Conservation (phyloP, 2,797 vertebrate genomes). For the Notolepis coatsorum region DNA sequence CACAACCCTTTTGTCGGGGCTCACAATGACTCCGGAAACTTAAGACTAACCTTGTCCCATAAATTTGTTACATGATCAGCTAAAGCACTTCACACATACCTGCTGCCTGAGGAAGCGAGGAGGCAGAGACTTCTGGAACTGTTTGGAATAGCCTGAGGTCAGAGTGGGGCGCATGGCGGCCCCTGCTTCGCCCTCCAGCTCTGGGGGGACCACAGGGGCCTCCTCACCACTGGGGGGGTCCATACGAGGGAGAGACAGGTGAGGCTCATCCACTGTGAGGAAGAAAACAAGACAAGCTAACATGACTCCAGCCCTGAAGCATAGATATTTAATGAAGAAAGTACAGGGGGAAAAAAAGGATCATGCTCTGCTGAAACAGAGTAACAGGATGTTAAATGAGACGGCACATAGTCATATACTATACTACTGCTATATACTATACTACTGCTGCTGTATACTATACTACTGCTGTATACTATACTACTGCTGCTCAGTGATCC, state of each 20-base stretch:
- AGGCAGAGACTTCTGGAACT: constrained; percentile 97
- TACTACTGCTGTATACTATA: no score
- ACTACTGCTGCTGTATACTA: no score
- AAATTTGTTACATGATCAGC: not conserved
- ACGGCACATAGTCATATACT: no score
- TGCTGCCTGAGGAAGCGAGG: constrained; percentile 98
- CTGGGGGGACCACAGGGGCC: constrained; percentile 72
- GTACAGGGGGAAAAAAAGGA: no score
- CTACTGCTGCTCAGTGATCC: not conserved
- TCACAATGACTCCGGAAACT: no score
- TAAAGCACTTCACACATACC: constrained; percentile 75
- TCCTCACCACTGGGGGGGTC: constrained; percentile 77
- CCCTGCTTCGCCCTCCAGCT: constrained; percentile 88
- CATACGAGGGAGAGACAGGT: constrained; percentile 70
- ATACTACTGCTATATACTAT: no score
- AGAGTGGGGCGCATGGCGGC: constrained; percentile 90
- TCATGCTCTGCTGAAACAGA: no score
- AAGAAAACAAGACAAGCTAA: not conserved
- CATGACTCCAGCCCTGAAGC: not conserved
- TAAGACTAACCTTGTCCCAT: no score
- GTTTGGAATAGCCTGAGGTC: constrained; percentile 96
- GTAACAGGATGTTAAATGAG: no score
- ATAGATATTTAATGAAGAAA: no score
- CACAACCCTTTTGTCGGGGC: no score
- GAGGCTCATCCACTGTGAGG: constrained; percentile 77